phyloP scores from a whole-genome alignment of 2,113 vertebrate genomes.

The Andinoacara biseriatus region DNA sequence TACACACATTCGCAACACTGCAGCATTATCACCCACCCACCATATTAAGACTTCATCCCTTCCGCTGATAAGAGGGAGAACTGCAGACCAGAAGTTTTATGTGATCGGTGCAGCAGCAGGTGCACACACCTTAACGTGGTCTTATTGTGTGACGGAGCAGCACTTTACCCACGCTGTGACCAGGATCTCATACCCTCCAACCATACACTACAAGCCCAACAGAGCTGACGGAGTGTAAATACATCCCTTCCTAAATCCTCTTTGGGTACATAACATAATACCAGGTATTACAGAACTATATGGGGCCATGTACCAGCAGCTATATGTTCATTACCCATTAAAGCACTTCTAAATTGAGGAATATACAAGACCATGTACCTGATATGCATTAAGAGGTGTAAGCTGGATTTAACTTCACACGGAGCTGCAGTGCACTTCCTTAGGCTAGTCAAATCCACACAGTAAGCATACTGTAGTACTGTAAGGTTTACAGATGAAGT shows the following conservation, averaged over 20 bases:
- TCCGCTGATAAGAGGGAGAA: background rate
- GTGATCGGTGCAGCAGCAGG: background rate
- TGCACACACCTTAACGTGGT: background rate
- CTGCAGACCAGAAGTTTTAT: constrained; percentile 17
- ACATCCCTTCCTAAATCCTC: background rate
- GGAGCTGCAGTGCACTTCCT: background rate
- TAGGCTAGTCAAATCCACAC: background rate
- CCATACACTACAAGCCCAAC: background rate
- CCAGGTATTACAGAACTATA: background rate
- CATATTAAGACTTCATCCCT: background rate
- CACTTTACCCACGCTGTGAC: background rate
- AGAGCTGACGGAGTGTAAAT: background rate
- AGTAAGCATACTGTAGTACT: background rate
- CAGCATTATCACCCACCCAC: constrained; percentile 9
- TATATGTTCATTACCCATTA: background rate
- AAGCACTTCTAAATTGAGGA: background rate
- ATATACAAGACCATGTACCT: background rate
- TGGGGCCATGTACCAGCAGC: background rate
- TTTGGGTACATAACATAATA: background rate
- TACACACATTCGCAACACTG: constrained; percentile 4
- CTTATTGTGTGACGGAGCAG: background rate
- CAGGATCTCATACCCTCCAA: background rate
- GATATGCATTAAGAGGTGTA: background rate
- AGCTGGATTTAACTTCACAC: background rate
- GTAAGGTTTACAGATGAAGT: background rate